Base-by-base conservation (phyloP, 2,797 vertebrate genomes). In the Enteromius viviparus region DNA sequence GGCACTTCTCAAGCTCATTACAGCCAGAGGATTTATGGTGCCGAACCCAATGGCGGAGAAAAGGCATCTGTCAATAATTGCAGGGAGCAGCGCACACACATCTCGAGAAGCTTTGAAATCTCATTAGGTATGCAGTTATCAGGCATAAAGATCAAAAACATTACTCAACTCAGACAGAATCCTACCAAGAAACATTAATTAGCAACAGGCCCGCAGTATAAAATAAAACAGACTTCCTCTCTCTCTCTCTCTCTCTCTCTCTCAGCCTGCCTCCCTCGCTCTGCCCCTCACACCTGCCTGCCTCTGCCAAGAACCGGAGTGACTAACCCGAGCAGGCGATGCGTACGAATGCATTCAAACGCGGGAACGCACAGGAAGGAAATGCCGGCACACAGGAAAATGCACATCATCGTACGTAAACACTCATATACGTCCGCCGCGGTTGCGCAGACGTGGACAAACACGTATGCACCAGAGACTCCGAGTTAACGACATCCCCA, bases 101-200 rank as follows among this genome's bases (percentile, higher is more conserved):
- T 94, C 94, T 95, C 94, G 92, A 93, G 93, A 94, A 94, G 97
- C 97, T 98, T 98, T 98, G 98, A 99, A 98, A 99, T 98, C 97
- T 99, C 97, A 99, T 99, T 99, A 99, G 97, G 97, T 98, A 99
- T 99, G 97, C 97, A 98, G 97, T 99, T 99, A 99, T 99, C 98
- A 99, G 97, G 96, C 97, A 98, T 98, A 99, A 98, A 99, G 97
- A 99, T 99, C 98, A 99, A 98, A 99, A 98, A 98, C 97, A 99
- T 99, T 98, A 99, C 97, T 99, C 98, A 99, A 97, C 96, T 97
- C 97, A 95, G 97, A 98, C 97, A 98, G 96, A 98, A 97, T 97
- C 97, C 97, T 95, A 98, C 97, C 96, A 97, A 97, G 96, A 96
- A 98, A 98, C 97, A 98, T 99, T 97, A 97, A 98, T 98, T 98